Base-by-base conservation (phyloP, 2,888 invertebrate species). In the Dryococelus australis region DNA sequence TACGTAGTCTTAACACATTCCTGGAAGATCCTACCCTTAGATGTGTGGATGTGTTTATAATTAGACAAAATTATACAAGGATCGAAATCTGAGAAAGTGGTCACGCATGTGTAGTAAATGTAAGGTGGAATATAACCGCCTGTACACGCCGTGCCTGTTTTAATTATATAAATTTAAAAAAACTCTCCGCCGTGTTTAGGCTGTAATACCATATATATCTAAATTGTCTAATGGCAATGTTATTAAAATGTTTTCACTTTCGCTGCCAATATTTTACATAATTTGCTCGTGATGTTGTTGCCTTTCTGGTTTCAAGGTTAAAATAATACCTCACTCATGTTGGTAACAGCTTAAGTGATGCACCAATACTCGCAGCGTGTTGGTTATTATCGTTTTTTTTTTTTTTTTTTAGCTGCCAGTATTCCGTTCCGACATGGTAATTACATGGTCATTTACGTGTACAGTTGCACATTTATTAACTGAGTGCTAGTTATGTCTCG, bases 351-450 rank as follows among this genome's bases (percentile, higher is more conserved):
- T 47, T 47, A 1, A 8, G 10, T 1, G 10, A 24, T 24, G 24
- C 20, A 65, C 24, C 65, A 24, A 65, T n/a, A 20, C n/a, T n/a
- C 0, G 65, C 16, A 65, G 65, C n/a, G 20, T n/a, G 65, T n/a
- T 9, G 65, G 65, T 65, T 20, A n/a, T 65, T 65, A 65, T 20
- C 2, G 65, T 24, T 65, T 65, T 65, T 65, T 51, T 51, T 16
- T 20, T 20, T 20, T 20, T 20, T 20, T n/a, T n/a, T n/a, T 20
- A n/a, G 24, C 65, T 5, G 24, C 13, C 65, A 9, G 65, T 65
- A 65, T 65, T n/a, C 65, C 65, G 65, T 24, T n/a, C 65, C 65
- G 65, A 65, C 65, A 65, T 65, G 65, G n/a, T 65, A 65, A 65
- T 65, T 65, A 65, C 65, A 65, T 20, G 65, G 24, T 65, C 65